These are phyloP conservation scores for Leptinotarsa undecemlineata DNA, from an alignment of 1,140 invertebrate genomes.

Conservation along the genomic window DNA sequence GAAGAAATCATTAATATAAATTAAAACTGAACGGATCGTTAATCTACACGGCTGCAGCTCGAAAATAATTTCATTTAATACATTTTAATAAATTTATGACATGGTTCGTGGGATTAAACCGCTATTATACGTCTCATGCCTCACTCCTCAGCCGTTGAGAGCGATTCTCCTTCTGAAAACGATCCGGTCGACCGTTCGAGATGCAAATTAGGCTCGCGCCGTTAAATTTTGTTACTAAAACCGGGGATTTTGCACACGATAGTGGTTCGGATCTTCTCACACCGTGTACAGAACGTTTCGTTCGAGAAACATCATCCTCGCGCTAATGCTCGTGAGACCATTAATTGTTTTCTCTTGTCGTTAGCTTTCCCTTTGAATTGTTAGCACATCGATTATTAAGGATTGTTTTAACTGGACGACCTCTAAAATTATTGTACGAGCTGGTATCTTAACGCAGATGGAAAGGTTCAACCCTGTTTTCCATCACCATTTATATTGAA, in stretches of 20 bases:
- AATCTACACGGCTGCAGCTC: slow-evolving; percentile 44
- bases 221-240: slow-evolving; percentile 50
- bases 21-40: slow-evolving; percentile 38
- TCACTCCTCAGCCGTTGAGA: slow-evolving; percentile 40
- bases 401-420: too few species aligned
- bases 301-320: background rate
- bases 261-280: background rate
- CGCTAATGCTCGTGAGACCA: background rate
- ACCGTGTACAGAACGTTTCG: background rate
- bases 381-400: too few species aligned
- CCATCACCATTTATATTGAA: too few species aligned
- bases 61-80: slow-evolving; percentile 53
- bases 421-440: too few species aligned
- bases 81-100: slow-evolving; percentile 55
- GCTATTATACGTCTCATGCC: slow-evolving; percentile 52
- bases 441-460: too few species aligned
- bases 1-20: background rate
- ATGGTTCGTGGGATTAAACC: slow-evolving; percentile 50
- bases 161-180: slow-evolving; percentile 45
- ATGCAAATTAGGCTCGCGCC: slow-evolving; percentile 50
- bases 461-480: too few species aligned
- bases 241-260: slow-evolving; percentile 34
- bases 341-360: background rate
- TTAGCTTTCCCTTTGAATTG: too few species aligned
- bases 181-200: slow-evolving; percentile 41